Evolutionary conservation across 1,140 invertebrate genomes (phyloP).

Genomic region (Limonius californicus): DNA sequence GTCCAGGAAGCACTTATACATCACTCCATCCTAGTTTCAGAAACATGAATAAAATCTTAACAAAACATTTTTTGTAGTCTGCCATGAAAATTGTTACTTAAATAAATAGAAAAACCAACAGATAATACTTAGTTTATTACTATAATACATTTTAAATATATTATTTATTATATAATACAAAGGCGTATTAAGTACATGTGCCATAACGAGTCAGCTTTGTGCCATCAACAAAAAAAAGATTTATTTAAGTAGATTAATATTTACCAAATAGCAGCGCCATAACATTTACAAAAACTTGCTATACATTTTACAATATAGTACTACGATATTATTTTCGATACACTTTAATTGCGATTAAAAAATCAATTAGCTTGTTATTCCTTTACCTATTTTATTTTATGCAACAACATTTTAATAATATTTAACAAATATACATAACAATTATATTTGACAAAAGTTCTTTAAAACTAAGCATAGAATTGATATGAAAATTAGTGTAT

Average conservation of each 20-base stretch:
- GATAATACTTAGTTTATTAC: constrained; percentile 16
- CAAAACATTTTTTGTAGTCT: too few species aligned
- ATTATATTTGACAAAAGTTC: background rate
- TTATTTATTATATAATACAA: constrained; percentile 14
- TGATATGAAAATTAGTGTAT: too few species aligned
- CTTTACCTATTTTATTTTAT: background rate
- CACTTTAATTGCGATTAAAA: background rate
- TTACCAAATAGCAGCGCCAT: background rate
- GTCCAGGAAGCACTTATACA: too few species aligned
- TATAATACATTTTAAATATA: constrained; percentile 21
- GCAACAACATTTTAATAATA: background rate
- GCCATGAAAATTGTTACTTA: too few species aligned
- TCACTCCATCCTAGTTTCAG: too few species aligned
- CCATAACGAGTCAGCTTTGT: constrained; percentile 13
- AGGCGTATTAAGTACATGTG: constrained; percentile 8
- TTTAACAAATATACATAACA: background rate
- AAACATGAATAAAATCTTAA: too few species aligned
- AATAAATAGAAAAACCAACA: background rate
- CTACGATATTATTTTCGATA: background rate
- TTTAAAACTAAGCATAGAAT: too few species aligned
- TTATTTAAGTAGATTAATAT: background rate
- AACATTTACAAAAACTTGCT: constrained; percentile 10
- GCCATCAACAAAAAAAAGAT: constrained; percentile 8
- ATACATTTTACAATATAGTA: background rate
- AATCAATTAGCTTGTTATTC: background rate